These are phyloP conservation scores for Indicator maculatus DNA, from an alignment of 2,113 vertebrate species.

Conservation along the genomic window DNA sequence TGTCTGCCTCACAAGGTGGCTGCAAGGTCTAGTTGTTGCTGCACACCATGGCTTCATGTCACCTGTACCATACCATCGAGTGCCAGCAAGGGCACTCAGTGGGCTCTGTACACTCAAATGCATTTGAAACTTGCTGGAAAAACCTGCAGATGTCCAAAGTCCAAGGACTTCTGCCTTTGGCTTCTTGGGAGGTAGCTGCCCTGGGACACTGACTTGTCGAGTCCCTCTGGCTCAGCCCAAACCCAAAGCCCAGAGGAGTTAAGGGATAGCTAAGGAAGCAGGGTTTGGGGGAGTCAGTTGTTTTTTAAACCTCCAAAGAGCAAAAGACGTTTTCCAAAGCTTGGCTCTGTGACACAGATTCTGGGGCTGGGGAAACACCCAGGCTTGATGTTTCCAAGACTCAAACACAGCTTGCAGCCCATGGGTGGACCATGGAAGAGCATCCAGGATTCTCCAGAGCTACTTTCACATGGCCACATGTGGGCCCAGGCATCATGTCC, in stretches of 20 bases:
- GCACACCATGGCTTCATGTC: accelerated
- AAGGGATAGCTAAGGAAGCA: neutral
- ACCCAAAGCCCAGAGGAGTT: neutral
- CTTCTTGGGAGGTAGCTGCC: neutral
- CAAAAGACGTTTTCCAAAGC: neutral
- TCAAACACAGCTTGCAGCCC: neutral
- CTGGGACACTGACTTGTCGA: neutral
- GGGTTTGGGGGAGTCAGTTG: accelerated
- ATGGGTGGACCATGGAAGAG: accelerated
- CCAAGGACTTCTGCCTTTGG: neutral
- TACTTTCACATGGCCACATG: neutral
- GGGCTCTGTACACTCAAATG: neutral
- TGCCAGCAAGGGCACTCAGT: neutral
- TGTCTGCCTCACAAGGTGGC: accelerated
- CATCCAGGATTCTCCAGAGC: neutral
- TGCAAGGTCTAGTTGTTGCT: neutral
- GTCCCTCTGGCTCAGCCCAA: neutral
- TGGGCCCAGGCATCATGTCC: neutral
- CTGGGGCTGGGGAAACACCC: neutral
- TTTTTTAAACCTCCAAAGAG: neutral
- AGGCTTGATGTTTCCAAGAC: neutral
- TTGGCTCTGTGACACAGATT: neutral
- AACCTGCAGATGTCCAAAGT: neutral
- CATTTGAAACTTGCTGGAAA: neutral
- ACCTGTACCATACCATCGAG: accelerated